Evolutionary conservation across 2,797 vertebrate species (phyloP), one percentile per base, ranked within the genome.

Genomic region (Kryptolebias ocellatus): DNA sequence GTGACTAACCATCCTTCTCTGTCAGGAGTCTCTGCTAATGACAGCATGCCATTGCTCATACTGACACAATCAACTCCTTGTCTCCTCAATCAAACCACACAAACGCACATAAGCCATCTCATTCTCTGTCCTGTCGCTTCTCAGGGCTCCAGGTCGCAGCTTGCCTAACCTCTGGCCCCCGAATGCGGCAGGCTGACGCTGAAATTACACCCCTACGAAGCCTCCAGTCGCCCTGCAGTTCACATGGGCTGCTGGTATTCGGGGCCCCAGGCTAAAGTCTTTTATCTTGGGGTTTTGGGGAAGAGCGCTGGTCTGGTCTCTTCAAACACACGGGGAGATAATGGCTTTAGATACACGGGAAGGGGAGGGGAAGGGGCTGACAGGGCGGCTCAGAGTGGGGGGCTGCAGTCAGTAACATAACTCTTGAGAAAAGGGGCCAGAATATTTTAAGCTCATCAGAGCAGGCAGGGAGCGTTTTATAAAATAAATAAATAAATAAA

Each of bases 231-330:
- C 67, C 71, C 84, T 49, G 77, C 83, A 84, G 81, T 91, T 89
- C 86, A 85, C 80, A 85, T 72, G 76, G 67, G 60, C 74, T 67
- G 76, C 80, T 92, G 90, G 93, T 87, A 92, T 93, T 91, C 82
- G 71, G 75, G 83, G 84, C 93, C 89, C 71, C 60, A 66, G 92
- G 93, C 85, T 84, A 65, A 79, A 76, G 63, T 73, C 93, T 94
- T 94, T 93, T 87, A 94, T 93, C 88, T 93, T 76, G 31, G 76
- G 79, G 74, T 78, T 84, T 88, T 84, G 70, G 39, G 74, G 87
- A 89, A 83, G 89, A 89, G 74, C 72, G 81, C 49, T 58, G 63
- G 73, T 78, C 70, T 76, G 72, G 67, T 61, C 79, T 86, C 90
- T 92, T 92, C 87, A 93, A 90, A 93, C 87, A 74, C 67, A 27